Base-by-base conservation (phyloP, 2,797 vertebrate species). In the Gila robusta region DNA sequence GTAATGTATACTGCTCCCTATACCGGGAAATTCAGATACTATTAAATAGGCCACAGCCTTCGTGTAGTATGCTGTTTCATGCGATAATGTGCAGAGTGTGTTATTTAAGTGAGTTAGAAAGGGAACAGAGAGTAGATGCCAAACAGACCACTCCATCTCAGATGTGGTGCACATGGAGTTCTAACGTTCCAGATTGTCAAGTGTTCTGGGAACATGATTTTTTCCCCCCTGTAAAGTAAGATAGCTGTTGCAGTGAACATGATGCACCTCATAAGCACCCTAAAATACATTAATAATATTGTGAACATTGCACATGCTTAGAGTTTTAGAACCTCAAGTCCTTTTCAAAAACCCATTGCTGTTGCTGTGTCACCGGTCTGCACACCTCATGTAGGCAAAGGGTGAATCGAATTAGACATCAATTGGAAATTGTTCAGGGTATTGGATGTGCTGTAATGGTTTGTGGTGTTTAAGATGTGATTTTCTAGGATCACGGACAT, bases 81-180 rank as follows among this genome's bases (percentile, higher is more conserved):
- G 32, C 0, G 11, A 52, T 69, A 81, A 81, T 81, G 47, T 23
- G 37, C 70, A 59, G 59, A 66, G 73, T 66, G 21, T 41, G 44
- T 52, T 79, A 79, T 69, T 70, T 69, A 64, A 83, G 81, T 76
- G 77, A 64, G 39, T 71, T 80, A 62, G 54, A 85, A 62, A 71
- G 28, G 39, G 16, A 39, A 72, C 52, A 72, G 54, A 80, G 71
- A 78, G 83, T 71, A 69, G 66, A 79, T 79, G 37, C 35, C 35
- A 85, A 62, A 62, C 54, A 32, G 14, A 37, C 37, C 76, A 26
- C 37, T 62, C 74, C 66, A 47, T 85, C 54, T 64, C 37, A 62
- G 37, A 80, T 62, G 28, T n/a, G 10, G 3, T 49, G 39, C 37
- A 19, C 12, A 52, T 73, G 47, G 49, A 71, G 52, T 52, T 37